Evolutionary conservation across 2,888 invertebrate genomes (phyloP), one percentile per base, ranked within the genome.

Genomic region (Oscheius sp.): DNA sequence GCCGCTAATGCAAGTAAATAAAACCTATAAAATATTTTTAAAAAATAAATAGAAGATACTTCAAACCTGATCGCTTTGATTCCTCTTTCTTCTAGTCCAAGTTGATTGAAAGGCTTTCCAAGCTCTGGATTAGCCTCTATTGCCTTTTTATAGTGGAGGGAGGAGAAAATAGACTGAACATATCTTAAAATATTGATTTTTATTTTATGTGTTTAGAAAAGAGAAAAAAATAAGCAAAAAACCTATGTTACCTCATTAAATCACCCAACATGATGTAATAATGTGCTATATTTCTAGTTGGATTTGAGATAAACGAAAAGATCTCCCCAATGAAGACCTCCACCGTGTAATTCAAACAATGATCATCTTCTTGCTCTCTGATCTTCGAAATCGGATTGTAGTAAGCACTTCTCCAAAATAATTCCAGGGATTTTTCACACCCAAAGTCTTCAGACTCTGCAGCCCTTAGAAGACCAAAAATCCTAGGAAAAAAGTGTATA

Each of bases 331-430:
- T 33, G 25, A 68, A 68, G 20, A 68, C 42, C 10, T 58, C n/a
- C 10, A 58, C 25, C 68, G 61, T 50, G 37, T 50, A 31, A 15
- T 34, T n/a, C 27, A 64, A 6, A 23, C 58, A 46, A n/a, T 66
- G n/a, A 20, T 10, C 12, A 23, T 66, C 57, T 45, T 31, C 25
- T 27, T 27, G 33, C 25, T 20, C 25, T 23, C 50, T 58, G 10
- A 68, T n/a, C 15, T 27, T 50, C 12, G 12, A 3, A 12, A 69
- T 46, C 6, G 69, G 63, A 15, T 69, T 37, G 17, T 67, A 67
- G 37, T 70, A 70, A 25, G 66, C 66, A 3, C 33, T 50, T 33
- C 66, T 46, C 70, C 70, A 70, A 34, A 67, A 61, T 46, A 67
- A 29, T 17, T 67, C 66, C 8, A 70, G 27, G 3, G 58, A 58